Conservation (phyloP, 2,797 vertebrate species). For the Bovichtus variegatus region DNA sequence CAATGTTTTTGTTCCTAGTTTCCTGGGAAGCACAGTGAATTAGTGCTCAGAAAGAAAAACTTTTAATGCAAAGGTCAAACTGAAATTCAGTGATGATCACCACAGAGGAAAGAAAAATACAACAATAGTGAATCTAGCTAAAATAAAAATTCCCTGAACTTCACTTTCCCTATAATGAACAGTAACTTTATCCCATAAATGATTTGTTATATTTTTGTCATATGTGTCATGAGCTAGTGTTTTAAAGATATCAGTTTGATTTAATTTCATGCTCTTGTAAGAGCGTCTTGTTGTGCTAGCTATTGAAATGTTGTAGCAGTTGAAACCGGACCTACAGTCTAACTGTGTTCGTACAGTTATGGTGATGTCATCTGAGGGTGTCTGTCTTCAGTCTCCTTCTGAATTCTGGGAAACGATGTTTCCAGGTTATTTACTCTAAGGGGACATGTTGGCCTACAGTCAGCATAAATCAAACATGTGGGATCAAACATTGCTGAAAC, state of each 20-base stretch:
- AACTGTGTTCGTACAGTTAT: slow-evolving; percentile 18
- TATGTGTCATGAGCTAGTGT: background rate
- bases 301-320: slow-evolving; percentile 11
- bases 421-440: slow-evolving; percentile 66
- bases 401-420: slow-evolving; percentile 40
- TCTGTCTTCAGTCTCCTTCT: slow-evolving; percentile 45
- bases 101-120: background rate
- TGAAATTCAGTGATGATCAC: background rate
- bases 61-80: background rate
- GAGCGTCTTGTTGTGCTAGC: background rate
- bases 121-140: no score
- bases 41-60: background rate
- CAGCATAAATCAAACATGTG: slow-evolving; percentile 69
- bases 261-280: background rate
- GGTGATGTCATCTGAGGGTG: slow-evolving; percentile 39
- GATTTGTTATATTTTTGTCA: background rate
- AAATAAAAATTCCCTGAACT: background rate
- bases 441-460: slow-evolving; percentile 39
- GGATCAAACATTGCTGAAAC: slow-evolving; percentile 36
- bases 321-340: slow-evolving; percentile 26
- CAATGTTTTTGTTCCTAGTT: slow-evolving; percentile 15
- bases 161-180: background rate
- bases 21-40: slow-evolving; percentile 9
- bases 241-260: background rate
- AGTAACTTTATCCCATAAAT: background rate